Evolutionary conservation across 1,140 invertebrate genomes (phyloP).

Genomic region (Nasonia giraulti): DNA sequence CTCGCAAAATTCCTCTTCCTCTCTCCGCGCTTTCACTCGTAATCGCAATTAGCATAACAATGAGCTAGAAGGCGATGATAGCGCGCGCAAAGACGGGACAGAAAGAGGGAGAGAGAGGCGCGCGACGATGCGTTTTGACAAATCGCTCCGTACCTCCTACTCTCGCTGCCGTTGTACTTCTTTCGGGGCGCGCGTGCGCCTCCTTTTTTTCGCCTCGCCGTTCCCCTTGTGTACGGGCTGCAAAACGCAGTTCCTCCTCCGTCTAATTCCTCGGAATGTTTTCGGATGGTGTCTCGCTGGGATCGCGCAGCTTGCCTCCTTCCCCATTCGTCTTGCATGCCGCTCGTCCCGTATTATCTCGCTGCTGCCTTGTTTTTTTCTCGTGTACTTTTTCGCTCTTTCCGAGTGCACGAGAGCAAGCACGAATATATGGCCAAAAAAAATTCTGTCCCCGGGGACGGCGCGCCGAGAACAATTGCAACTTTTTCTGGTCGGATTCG

Average conservation of each 20-base stretch:
- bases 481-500: too few species aligned
- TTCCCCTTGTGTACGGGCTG: conserved; percentile 21
- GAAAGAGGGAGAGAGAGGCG: conserved; percentile 50
- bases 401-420: conserved; percentile 18
- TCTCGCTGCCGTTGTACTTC: conserved; percentile 49
- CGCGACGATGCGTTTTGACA: conserved; percentile 65
- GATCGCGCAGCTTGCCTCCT: conserved; percentile 66
- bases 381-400: conserved; percentile 29
- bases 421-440: neutral
- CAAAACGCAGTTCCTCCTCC: conserved; percentile 58
- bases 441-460: too few species aligned
- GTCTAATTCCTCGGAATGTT: conserved; percentile 70
- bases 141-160: conserved; percentile 61
- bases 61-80: conserved; percentile 55
- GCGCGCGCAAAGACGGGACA: conserved; percentile 39
- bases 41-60: conserved; percentile 67
- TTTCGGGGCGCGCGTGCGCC: conserved; percentile 47
- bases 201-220: conserved; percentile 34
- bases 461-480: too few species aligned
- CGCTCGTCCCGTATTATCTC: conserved; percentile 32
- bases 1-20: conserved; percentile 31
- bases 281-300: conserved; percentile 66
- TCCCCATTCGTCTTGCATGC: conserved; percentile 53
- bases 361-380: neutral
- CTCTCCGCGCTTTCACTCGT: conserved; percentile 52